phyloP scores from a whole-genome alignment of 2,888 invertebrate genomes.

The Sthenelais limicola region DNA sequence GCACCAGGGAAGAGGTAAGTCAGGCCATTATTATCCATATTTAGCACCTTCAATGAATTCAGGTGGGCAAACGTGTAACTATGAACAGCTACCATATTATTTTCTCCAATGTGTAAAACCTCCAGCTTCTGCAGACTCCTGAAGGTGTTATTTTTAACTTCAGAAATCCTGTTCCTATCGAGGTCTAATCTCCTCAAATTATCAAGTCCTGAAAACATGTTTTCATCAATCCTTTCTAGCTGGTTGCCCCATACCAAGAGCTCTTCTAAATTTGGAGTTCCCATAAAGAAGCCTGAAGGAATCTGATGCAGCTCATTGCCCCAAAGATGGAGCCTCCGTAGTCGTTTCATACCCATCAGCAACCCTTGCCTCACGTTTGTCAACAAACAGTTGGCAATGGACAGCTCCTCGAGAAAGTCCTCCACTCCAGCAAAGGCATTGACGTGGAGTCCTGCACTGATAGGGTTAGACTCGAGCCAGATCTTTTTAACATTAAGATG shows the following conservation, averaged over 20 bases:
- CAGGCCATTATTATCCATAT: constrained; percentile 50
- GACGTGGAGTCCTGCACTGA: constrained; percentile 46
- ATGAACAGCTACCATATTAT: constrained; percentile 44
- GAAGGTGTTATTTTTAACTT: constrained; percentile 47
- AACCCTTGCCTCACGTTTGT: constrained; percentile 41
- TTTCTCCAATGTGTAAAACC: constrained; percentile 50
- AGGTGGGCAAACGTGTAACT: constrained; percentile 48
- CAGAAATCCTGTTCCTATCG: constrained; percentile 49
- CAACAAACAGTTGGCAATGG: constrained; percentile 47
- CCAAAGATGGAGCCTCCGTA: constrained; percentile 51
- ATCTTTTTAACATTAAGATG: constrained; percentile 48
- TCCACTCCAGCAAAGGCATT: constrained; percentile 47
- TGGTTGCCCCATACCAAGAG: constrained; percentile 52
- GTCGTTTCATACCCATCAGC: constrained; percentile 44
- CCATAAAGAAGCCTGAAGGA: constrained; percentile 48
- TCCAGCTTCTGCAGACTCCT: constrained; percentile 48
- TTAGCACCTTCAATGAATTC: constrained; percentile 50
- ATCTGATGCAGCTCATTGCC: constrained; percentile 47
- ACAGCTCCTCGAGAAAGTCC: constrained; percentile 48
- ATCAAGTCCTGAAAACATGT: constrained; percentile 49
- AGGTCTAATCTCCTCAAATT: constrained; percentile 50
- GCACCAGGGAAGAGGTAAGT: constrained; percentile 45
- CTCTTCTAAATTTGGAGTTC: constrained; percentile 44
- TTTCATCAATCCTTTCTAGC: constrained; percentile 45
- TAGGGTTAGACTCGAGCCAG: constrained; percentile 48